Evolutionary conservation across 2,113 vertebrate genomes (phyloP).

Genomic region (Spermophilus dauricus): DNA sequence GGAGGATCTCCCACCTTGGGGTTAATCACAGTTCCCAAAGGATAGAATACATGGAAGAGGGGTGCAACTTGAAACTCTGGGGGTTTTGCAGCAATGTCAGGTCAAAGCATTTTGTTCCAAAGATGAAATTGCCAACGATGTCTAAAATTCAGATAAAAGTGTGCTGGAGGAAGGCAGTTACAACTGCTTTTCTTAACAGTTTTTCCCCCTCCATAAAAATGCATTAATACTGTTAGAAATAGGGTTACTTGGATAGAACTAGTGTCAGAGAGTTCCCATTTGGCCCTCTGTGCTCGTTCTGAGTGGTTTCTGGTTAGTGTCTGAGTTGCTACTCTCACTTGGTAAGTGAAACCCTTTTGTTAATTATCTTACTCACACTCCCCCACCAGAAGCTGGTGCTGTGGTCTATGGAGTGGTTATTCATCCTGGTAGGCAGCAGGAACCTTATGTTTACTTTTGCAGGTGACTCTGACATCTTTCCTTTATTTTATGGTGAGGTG

Average conservation of each 20-base stretch:
- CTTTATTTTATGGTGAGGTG: neutral
- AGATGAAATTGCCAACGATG: neutral
- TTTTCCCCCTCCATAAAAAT: accelerated
- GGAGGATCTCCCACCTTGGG: too few species aligned
- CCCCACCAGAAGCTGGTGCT: neutral
- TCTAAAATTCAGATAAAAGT: neutral
- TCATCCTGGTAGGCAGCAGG: neutral
- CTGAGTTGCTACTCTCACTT: neutral
- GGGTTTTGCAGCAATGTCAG: neutral
- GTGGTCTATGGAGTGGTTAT: accelerated
- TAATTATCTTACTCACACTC: neutral
- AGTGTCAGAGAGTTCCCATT: neutral
- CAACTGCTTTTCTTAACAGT: neutral
- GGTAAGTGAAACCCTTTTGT: neutral
- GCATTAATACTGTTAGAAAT: neutral
- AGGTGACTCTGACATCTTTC: neutral
- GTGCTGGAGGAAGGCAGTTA: neutral
- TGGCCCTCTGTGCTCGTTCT: neutral
- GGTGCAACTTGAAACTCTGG: neutral
- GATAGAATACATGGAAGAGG: neutral
- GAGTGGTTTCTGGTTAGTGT: neutral
- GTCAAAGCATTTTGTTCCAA: neutral
- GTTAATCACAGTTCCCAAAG: neutral
- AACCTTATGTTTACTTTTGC: neutral
- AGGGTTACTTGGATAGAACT: neutral